phyloP scores from a whole-genome alignment of 2,797 vertebrate genomes.

The Crypturellus tataupa region DNA sequence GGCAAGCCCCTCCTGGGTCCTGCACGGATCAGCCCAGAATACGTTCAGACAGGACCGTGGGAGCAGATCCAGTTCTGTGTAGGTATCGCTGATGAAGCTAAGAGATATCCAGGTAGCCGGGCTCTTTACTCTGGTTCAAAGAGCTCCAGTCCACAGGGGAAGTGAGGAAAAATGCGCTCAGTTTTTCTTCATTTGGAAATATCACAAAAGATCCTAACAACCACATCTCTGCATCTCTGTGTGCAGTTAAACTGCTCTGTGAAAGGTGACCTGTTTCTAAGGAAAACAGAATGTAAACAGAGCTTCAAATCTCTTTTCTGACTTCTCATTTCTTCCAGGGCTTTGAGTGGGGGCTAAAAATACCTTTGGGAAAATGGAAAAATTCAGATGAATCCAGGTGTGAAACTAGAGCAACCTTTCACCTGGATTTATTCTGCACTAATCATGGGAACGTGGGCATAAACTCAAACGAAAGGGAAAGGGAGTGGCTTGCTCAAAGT shows the following conservation, averaged over 20 bases:
- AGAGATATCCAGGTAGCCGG: conserved; percentile 12
- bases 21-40: conserved; percentile 42
- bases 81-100: conserved; percentile 3
- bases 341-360: conserved; percentile 16
- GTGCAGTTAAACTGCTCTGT: not conserved
- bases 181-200: not conserved
- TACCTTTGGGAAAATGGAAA: not conserved
- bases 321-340: not conserved
- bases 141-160: not conserved
- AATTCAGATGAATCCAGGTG: not conserved
- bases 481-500: conserved; percentile 63
- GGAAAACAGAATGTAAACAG: not conserved
- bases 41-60: conserved; percentile 65
- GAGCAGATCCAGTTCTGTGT: not conserved
- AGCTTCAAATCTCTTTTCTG: conserved; percentile 47
- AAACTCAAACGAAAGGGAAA: conserved; percentile 65
- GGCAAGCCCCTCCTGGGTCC: conserved; percentile 45
- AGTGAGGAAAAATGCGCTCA: not conserved
- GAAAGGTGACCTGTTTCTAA: conserved; percentile 26
- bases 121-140: conserved; percentile 2
- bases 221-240: not conserved
- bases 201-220: conserved; percentile 3
- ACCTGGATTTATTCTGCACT: conserved; percentile 58
- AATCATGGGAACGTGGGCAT: conserved; percentile 32
- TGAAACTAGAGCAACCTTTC: conserved; percentile 56